Percentiles rank a stretch among this genome's conserved stretches.
These are phyloP conservation scores for Lepisosteus oculatus DNA, from an alignment of 2,113 vertebrate genomes.

Conservation along the genomic window DNA sequence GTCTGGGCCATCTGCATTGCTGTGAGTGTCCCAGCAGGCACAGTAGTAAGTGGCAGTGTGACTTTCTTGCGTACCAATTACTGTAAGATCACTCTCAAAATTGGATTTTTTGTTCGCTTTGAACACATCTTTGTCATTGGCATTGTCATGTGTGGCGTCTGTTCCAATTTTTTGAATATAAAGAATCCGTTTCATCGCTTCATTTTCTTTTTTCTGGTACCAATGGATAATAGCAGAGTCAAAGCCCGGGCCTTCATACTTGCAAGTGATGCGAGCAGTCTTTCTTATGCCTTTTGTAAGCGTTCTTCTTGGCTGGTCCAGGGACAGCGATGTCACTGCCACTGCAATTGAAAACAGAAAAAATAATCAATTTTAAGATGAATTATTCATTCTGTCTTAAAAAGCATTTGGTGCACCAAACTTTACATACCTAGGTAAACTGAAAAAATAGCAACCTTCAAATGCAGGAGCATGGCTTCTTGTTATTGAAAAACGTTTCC, in stretches of 20 bases:
- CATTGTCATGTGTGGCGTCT: neutral
- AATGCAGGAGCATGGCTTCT: neutral
- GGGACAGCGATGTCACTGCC: neutral
- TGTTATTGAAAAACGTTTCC: neutral
- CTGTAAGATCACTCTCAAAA: too few species aligned
- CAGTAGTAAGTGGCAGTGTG: too few species aligned
- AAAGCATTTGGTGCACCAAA: neutral
- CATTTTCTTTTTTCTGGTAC: constrained; percentile 9
- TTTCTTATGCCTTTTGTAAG: neutral
- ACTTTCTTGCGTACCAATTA: too few species aligned
- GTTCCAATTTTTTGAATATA: neutral
- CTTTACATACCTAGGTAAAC: neutral
- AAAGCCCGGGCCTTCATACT: neutral
- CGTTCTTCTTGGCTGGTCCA: neutral
- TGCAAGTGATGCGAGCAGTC: neutral
- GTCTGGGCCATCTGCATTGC: too few species aligned
- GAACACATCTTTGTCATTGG: too few species aligned
- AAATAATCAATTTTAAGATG: too few species aligned
- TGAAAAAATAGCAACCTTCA: neutral
- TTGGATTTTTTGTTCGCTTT: too few species aligned
- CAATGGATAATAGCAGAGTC: neutral
- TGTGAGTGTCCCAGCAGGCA: too few species aligned
- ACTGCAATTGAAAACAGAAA: neutral
- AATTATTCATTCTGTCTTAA: too few species aligned
- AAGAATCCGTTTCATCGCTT: neutral